These are phyloP conservation scores for Ameiurus melas DNA, from an alignment of 2,113 vertebrate species.

Conservation along the genomic window DNA sequence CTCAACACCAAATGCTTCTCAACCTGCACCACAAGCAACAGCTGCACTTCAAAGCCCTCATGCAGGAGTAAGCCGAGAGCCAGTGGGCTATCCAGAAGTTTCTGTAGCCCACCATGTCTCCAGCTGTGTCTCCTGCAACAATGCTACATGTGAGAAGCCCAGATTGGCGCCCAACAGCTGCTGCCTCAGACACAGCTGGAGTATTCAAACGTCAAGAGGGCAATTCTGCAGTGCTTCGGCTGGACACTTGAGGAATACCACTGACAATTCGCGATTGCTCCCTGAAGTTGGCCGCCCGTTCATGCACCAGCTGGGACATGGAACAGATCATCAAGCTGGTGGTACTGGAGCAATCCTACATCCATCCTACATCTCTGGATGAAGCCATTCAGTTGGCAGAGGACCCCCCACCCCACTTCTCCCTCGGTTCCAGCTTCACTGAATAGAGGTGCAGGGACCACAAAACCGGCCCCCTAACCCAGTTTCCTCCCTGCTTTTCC, in stretches of 20 bases:
- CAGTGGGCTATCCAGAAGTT: background rate
- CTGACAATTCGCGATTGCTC: background rate
- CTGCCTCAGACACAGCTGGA: too few relatives aligned
- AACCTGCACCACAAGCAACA: background rate
- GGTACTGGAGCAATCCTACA: background rate
- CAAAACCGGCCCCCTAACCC: too few relatives aligned
- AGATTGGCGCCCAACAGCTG: background rate
- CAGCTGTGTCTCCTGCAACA: background rate
- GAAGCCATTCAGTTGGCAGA: background rate
- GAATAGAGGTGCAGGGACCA: too few relatives aligned
- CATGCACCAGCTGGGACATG: background rate
- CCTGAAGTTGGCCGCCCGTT: background rate
- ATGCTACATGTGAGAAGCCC: background rate
- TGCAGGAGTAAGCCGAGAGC: background rate
- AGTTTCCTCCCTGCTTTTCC: too few relatives aligned
- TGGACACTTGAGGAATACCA: background rate
- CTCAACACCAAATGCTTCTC: background rate
- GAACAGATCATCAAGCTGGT: too few relatives aligned
- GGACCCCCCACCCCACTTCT: background rate
- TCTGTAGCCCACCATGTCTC: background rate
- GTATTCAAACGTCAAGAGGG: background rate
- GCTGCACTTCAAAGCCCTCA: background rate
- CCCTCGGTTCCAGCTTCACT: too few relatives aligned
- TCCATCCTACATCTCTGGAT: background rate
- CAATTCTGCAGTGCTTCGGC: background rate